Evolutionary conservation across 2,888 invertebrate species (phyloP), one percentile per base, ranked within the genome.

Genomic region (Leptarthrus brevirostris): DNA sequence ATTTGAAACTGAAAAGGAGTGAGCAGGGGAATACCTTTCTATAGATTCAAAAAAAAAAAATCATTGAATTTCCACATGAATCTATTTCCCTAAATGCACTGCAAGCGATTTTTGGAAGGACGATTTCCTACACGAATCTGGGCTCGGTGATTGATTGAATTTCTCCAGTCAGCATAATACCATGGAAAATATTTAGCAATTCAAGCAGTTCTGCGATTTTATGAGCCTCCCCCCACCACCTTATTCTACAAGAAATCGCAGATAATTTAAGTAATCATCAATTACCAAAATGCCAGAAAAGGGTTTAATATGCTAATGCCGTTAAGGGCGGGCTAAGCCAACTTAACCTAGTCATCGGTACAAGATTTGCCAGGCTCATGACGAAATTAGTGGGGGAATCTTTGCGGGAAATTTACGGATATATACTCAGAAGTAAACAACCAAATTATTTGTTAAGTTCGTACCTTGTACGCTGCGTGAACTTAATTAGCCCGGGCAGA

Each of bases 241-340:
- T n/a, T n/a, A 3, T 12, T 40, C 40, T 12, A 40, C 40, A 40
- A 40, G 40, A 49, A 49, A 49, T 49, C 49, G 16, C 18, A 20
- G 49, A 49, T 49, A 49, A 49, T 16, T 49, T 49, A 49, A 49
- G 20, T 20, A 49, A 49, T 49, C 49, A 49, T 49, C 49, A 49
- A 49, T 49, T 49, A 49, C 20, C 16, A 18, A 18, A 20, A 49
- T 20, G 3, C 40, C n/a, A 12, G 30, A 40, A 40, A 49, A 49
- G 49, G 49, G 49, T 20, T 49, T 49, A 49, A 49, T 49, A 49
- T 49, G 49, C 18, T 49, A 49, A 49, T 49, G 18, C n/a, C n/a
- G n/a, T n/a, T n/a, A n/a, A n/a, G n/a, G n/a, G n/a, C n/a, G n/a
- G n/a, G n/a, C n/a, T n/a, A n/a, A n/a, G n/a, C n/a, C 49, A 49